Base-by-base conservation (phyloP, 2,113 vertebrate species). In the Otis tarda region DNA sequence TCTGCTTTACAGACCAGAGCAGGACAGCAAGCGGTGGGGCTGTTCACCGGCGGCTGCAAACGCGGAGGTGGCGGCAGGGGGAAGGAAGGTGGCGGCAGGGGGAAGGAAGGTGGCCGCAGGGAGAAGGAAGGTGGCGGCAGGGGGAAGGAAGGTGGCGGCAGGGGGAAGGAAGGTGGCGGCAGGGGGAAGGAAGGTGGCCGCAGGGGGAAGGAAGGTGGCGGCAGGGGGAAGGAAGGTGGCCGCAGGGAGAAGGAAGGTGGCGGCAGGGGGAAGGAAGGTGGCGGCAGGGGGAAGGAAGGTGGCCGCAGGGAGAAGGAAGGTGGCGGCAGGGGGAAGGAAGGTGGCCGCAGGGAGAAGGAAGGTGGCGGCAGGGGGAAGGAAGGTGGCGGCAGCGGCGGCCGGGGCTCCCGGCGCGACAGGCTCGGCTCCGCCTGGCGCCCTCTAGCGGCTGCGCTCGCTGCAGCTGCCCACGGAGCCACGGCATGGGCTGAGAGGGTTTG, bases 241-340 rank as follows among this genome's bases (percentile, higher is more conserved):
- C 0, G 0, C 22, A 9, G 45, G 10, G 39, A 10, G 39, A 1
- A 14, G 33, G 12, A n/a, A 11, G 35, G 0, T 39, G 39, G 39
- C 41, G 28, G 52, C 17, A 14, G 75, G 31, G 68, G 64, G 43
- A 67, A 37, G 37, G 37, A 37, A 37, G 6, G 17, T 41, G 67
- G 35, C 22, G 0, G 0, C 22, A 9, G 45, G 37, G 37, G 37
- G 37, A 37, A 37, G 37, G 37, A 37, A 37, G 37, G 37, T 37
- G 37, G 37, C 37, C 37, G 37, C 37, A 37, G 37, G 31, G 68
- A 59, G 43, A 67, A 41, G 41, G 41, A 41, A 41, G 12, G 41
- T 41, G 41, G 41, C 41, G 41, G 41, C 41, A 41, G 41, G 41
- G 41, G 57, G 52, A 65, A 37, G 37, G 37, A 37, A 37, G 6